These are phyloP conservation scores for Heteronetta atricapilla DNA, from an alignment of 2,113 vertebrate species.

Conservation along the genomic window DNA sequence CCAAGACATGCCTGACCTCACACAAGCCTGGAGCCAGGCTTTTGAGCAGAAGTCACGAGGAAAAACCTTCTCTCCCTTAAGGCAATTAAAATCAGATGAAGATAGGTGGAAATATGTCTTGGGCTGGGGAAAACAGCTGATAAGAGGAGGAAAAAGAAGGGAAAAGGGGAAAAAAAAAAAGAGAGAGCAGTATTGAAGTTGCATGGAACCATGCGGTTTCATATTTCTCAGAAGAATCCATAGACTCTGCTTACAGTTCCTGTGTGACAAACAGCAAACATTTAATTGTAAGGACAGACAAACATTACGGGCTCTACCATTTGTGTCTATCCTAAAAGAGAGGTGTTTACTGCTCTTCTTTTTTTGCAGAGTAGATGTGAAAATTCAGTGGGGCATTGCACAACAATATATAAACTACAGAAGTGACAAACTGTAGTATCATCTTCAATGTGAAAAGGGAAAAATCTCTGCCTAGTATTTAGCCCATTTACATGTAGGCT, in stretches of 20 bases:
- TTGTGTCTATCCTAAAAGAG: conserved; percentile 35
- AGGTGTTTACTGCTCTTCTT: conserved; percentile 23
- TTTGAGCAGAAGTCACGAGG: neutral
- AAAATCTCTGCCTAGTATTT: conserved; percentile 42
- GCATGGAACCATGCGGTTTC: neutral
- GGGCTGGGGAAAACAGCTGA: neutral
- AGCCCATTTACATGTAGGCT: conserved; percentile 37
- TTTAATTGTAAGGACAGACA: neutral
- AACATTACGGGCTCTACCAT: conserved; percentile 35
- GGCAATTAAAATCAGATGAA: neutral
- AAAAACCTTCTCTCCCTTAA: conserved; percentile 3
- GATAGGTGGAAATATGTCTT: neutral
- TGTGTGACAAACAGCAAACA: conserved; percentile 26
- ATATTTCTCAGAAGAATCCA: conserved; percentile 30
- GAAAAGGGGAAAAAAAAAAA: neutral
- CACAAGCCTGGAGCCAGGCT: neutral
- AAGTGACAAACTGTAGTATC: neutral
- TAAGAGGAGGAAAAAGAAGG: neutral
- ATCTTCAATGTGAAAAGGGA: conserved; percentile 61
- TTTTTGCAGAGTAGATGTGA: conserved; percentile 13
- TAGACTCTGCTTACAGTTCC: conserved; percentile 47
- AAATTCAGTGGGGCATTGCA: conserved; percentile 47
- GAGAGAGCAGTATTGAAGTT: conserved; percentile 11
- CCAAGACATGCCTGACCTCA: neutral
- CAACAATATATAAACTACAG: conserved; percentile 9